Conservation (phyloP, 2,888 invertebrate species). For the Synergus laeviventris region DNA sequence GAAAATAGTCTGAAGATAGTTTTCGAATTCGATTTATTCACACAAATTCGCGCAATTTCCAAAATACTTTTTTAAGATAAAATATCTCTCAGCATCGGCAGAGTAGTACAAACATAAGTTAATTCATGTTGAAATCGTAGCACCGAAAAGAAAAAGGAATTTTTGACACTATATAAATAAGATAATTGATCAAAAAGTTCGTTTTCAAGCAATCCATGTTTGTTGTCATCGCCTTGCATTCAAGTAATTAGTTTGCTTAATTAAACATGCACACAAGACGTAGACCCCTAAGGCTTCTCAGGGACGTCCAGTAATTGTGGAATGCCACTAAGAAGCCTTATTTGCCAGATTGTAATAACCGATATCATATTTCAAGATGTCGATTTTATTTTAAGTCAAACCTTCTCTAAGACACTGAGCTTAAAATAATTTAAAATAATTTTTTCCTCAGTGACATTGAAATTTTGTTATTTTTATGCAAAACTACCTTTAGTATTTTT, state of each 20-base stretch:
- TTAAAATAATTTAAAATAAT: background rate
- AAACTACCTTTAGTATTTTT: no score
- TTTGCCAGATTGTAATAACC: constrained; percentile 18
- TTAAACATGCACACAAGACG: constrained; percentile 11
- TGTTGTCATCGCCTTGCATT: background rate
- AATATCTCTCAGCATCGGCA: no score
- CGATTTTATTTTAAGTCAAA: background rate
- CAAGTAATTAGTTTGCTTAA: constrained; percentile 1
- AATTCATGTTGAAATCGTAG: no score
- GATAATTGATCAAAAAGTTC: background rate
- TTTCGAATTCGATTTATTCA: no score
- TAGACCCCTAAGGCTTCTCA: background rate
- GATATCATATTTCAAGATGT: background rate
- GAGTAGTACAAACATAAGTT: no score
- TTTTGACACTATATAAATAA: background rate
- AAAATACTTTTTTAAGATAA: no score
- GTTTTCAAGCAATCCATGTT: background rate
- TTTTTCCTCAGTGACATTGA: no score
- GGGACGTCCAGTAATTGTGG: background rate
- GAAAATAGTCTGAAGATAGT: no score
- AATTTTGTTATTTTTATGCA: no score
- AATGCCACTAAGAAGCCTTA: constrained; percentile 20
- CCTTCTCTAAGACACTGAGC: background rate
- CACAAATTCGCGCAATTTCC: no score
- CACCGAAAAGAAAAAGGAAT: no score